Percentiles rank a stretch among this genome's conserved stretches.
These are phyloP conservation scores for Falco peregrinus DNA, from an alignment of 2,797 vertebrate genomes.

Conservation along the genomic window DNA sequence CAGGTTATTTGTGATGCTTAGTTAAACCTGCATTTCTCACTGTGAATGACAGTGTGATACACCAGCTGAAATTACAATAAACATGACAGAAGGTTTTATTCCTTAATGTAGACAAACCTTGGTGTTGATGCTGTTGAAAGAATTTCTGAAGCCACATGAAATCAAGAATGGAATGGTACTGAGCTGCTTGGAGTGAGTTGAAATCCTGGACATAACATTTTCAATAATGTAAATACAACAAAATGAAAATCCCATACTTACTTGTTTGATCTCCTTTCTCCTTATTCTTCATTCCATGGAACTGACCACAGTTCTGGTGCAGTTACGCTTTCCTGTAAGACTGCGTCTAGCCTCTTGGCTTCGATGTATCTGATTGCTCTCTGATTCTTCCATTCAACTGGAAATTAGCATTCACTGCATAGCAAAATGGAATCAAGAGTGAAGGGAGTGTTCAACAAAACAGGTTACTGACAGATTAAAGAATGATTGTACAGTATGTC, in stretches of 20 bases:
- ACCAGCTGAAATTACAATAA: not conserved
- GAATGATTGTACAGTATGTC: not conserved
- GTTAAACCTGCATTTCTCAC: not conserved
- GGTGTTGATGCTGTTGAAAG: not conserved
- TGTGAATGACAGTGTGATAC: not conserved
- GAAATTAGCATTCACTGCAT: not conserved
- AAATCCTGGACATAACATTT: not conserved
- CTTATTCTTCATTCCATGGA: not conserved
- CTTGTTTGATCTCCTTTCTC: not conserved
- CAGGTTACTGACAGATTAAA: not conserved
- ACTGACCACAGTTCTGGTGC: not conserved
- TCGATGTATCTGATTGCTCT: not conserved
- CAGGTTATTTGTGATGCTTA: not conserved
- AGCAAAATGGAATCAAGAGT: not conserved
- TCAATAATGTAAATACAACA: not conserved
- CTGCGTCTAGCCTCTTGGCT: not conserved
- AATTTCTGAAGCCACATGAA: not conserved
- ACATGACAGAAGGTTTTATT: not conserved
- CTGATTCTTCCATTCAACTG: not conserved
- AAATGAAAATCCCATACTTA: not conserved
- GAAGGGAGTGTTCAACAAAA: not conserved
- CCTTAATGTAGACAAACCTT: not conserved
- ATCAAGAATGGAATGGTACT: not conserved
- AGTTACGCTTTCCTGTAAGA: not conserved
- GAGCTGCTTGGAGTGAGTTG: not conserved